Evolutionary conservation across 2,113 vertebrate genomes (phyloP).

Genomic region (Misgurnus anguillicaudatus): DNA sequence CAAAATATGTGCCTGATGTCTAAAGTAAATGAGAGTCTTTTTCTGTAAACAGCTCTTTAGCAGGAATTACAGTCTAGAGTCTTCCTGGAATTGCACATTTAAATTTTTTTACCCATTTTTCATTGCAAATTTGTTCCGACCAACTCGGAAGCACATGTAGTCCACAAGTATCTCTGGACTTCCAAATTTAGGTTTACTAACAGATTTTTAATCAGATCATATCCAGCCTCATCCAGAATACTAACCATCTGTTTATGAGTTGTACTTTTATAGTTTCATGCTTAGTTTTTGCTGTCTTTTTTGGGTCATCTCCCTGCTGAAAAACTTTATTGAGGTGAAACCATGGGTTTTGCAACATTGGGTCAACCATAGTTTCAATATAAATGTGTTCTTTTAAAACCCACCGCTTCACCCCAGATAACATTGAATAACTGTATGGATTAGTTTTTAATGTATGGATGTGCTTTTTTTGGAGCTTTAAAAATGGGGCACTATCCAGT

Average conservation of each 20-base stretch:
- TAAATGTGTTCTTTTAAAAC: no score
- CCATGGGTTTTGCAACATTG: no score
- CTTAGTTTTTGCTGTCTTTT: neutral
- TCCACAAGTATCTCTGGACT: neutral
- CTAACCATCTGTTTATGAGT: neutral
- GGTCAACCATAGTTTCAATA: no score
- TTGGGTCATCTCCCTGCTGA: neutral
- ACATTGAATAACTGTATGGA: no score
- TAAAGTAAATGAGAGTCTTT: neutral
- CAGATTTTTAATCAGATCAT: neutral
- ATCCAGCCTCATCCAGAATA: neutral
- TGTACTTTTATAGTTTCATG: neutral
- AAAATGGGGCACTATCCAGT: no score
- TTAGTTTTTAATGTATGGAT: no score
- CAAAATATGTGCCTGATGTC: neutral
- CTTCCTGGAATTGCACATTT: neutral
- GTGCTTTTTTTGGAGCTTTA: no score
- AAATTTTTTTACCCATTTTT: slow-evolving; percentile 4
- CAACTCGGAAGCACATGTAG: neutral
- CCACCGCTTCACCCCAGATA: no score
- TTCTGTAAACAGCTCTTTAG: neutral
- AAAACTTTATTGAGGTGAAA: no score
- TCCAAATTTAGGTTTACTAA: neutral
- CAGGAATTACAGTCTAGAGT: neutral
- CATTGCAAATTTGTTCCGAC: slow-evolving; percentile 7